Percentiles rank a stretch among this genome's conserved stretches.
These are phyloP conservation scores for Hylia prasina DNA, from an alignment of 2,113 vertebrate species.

Conservation along the genomic window DNA sequence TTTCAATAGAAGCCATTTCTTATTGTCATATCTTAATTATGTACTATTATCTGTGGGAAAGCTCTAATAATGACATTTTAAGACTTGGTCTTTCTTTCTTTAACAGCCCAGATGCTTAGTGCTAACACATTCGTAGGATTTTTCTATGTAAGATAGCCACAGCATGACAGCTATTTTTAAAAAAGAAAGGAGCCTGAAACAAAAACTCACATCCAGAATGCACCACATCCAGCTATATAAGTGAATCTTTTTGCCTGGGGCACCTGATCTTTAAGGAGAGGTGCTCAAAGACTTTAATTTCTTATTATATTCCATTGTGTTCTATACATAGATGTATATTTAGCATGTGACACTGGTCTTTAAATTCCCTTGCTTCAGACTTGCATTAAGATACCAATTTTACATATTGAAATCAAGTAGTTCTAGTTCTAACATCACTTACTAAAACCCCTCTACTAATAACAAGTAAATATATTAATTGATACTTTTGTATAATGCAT, in stretches of 20 bases:
- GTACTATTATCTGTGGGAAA: not conserved
- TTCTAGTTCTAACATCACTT: not conserved
- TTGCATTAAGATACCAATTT: not conserved
- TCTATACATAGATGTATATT: not conserved
- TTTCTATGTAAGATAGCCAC: slow-evolving; percentile 1
- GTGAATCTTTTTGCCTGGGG: not conserved
- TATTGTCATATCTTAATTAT: not conserved
- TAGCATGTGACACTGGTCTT: not conserved
- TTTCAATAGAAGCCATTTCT: not conserved
- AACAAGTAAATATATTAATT: not conserved
- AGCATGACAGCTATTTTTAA: slow-evolving; percentile 19
- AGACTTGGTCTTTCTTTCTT: not conserved
- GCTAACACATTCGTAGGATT: not conserved
- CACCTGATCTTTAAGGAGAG: not conserved
- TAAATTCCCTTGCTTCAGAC: not conserved
- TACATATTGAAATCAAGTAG: not conserved
- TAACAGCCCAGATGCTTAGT: slow-evolving; percentile 42
- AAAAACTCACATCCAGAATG: not conserved
- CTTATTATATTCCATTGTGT: not conserved
- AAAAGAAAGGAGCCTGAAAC: not conserved
- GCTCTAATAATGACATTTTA: not conserved
- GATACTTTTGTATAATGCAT: not conserved
- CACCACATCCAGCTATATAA: not conserved
- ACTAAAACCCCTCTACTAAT: not conserved
- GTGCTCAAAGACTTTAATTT: not conserved